phyloP scores from a whole-genome alignment of 2,888 invertebrate genomes.

The Hirudinaria manillensis region DNA sequence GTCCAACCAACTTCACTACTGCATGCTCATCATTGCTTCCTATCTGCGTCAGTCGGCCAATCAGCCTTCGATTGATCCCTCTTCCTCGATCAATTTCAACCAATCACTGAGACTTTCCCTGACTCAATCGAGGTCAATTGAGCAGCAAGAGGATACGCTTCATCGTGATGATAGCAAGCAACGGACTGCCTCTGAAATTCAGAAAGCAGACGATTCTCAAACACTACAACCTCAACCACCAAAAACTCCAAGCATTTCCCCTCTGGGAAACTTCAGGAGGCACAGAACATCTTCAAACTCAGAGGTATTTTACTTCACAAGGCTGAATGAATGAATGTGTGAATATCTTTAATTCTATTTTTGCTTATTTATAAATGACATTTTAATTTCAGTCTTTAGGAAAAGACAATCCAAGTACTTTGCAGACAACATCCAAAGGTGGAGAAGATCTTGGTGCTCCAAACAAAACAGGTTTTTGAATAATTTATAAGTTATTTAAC shows the following conservation, averaged over 20 bases:
- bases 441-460: too few species aligned
- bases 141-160: background rate
- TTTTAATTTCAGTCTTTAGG: too few species aligned
- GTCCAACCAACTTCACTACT: conserved; percentile 51
- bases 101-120: conserved; percentile 4
- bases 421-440: too few species aligned
- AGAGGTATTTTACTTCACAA: background rate
- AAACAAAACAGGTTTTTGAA: too few species aligned
- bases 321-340: background rate
- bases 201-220: too few species aligned
- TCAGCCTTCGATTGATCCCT: background rate
- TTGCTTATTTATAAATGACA: too few species aligned
- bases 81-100: background rate
- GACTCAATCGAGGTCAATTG: background rate
- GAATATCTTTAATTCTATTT: background rate
- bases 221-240: background rate
- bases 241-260: background rate
- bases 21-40: conserved; percentile 53
- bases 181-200: too few species aligned
- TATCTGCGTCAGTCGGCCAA: conserved; percentile 47
- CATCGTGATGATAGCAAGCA: too few species aligned
- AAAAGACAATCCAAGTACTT: too few species aligned
- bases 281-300: background rate
- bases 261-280: background rate
- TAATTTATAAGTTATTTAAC: too few species aligned